A percentile compares a stretch with the other conserved stretches of the same genome.
phyloP scores from a whole-genome alignment of 2,113 vertebrate genomes.

The Tinamus guttatus region DNA sequence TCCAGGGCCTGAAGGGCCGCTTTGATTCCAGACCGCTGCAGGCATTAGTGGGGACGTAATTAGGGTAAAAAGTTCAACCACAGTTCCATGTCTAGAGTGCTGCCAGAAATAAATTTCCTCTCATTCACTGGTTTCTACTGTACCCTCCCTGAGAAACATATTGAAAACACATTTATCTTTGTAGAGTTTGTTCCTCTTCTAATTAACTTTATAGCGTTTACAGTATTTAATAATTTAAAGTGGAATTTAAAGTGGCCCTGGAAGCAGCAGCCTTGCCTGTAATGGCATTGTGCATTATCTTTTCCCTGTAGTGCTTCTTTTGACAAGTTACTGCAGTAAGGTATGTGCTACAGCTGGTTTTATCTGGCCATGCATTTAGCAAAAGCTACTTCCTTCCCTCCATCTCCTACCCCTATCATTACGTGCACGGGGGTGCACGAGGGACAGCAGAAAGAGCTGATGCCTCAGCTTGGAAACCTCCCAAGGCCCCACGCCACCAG shows the following conservation, averaged over 20 bases:
- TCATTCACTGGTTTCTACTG: constrained; percentile 82
- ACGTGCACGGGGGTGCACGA: not conserved
- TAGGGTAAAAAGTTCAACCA: constrained; percentile 99
- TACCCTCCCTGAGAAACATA: constrained; percentile 82
- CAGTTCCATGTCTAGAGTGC: constrained; percentile 84
- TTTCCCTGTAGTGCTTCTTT: constrained; percentile 43
- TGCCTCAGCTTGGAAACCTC: not conserved
- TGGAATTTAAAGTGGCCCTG: constrained; percentile 68
- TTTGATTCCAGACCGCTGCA: constrained; percentile 92
- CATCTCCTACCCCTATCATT: constrained; percentile 11
- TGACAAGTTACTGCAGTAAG: constrained; percentile 54
- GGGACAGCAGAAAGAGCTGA: constrained; percentile 18
- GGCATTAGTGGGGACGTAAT: constrained; percentile 95
- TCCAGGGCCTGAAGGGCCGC: constrained; percentile 86
- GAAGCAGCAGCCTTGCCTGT: constrained; percentile 47
- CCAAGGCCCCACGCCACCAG: constrained; percentile 3
- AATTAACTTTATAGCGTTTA: constrained; percentile 84
- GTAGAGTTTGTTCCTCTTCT: constrained; percentile 80
- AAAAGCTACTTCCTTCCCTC: constrained; percentile 26
- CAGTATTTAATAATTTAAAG: constrained; percentile 81
- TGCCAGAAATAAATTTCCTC: constrained; percentile 92
- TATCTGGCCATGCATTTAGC: not conserved
- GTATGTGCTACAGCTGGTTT: constrained; percentile 57
- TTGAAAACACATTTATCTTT: constrained; percentile 88
- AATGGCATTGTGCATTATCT: constrained; percentile 51